Conservation (phyloP, 2,888 invertebrate genomes). For the Cryptus armator region DNA sequence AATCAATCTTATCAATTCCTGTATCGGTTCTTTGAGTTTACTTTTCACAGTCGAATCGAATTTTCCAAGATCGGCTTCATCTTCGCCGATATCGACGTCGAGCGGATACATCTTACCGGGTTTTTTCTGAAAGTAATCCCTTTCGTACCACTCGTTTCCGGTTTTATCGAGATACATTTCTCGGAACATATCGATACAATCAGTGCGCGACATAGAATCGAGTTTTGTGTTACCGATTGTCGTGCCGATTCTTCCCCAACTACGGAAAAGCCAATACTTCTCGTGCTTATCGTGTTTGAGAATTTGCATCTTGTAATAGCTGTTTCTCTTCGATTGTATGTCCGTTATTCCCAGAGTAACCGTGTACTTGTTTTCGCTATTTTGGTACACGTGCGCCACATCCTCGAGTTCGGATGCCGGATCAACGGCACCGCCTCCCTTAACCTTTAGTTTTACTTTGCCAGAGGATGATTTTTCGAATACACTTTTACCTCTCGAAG, state of each 20-base stretch:
- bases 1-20: slow-evolving; percentile 93
- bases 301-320: slow-evolving; percentile 97
- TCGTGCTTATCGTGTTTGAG: slow-evolving; percentile 90
- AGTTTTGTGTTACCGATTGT: slow-evolving; percentile 92
- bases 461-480: slow-evolving; percentile 87
- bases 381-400: slow-evolving; percentile 91
- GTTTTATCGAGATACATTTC: slow-evolving; percentile 91
- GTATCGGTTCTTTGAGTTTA: slow-evolving; percentile 91
- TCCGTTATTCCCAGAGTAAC: slow-evolving; percentile 94
- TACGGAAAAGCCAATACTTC: slow-evolving; percentile 93
- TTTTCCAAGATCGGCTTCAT: slow-evolving; percentile 83
- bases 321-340: slow-evolving; percentile 94
- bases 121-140: slow-evolving; percentile 89
- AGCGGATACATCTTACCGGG: slow-evolving; percentile 93
- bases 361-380: slow-evolving; percentile 89
- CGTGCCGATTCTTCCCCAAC: slow-evolving; percentile 99
- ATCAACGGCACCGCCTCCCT: slow-evolving; percentile 96
- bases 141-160: slow-evolving; percentile 91
- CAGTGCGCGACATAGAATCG: slow-evolving; percentile 86
- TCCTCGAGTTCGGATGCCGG: slow-evolving; percentile 94
- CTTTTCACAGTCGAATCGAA: slow-evolving; percentile 88
- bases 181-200: slow-evolving; percentile 89
- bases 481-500: slow-evolving; percentile 88
- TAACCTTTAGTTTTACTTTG: slow-evolving; percentile 90
- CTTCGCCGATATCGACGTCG: slow-evolving; percentile 94